Evolutionary conservation across 64 coral and sea anemone genomes (phyloP).

Genomic region (Stylophora pistillata): DNA sequence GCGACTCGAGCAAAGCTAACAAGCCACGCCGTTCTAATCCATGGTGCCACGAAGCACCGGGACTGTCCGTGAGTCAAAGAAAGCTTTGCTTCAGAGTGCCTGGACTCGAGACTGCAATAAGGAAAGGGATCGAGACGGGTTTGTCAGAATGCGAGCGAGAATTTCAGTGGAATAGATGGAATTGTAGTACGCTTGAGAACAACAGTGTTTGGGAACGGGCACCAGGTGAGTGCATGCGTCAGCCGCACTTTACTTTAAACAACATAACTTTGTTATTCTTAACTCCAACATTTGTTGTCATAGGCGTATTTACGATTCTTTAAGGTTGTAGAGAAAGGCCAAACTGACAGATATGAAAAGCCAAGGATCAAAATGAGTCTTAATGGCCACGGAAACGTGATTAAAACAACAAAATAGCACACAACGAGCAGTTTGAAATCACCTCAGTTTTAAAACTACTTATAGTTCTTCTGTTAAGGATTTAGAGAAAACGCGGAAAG

Average conservation of each 20-base stretch:
- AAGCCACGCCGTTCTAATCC: not conserved
- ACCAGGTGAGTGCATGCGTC: not conserved
- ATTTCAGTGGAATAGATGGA: conserved; percentile 28
- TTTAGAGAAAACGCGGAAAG: too few relatives aligned
- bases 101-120: conserved; percentile 37
- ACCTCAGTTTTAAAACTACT: not conserved
- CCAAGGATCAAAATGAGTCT: not conserved
- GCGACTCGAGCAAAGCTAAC: not conserved
- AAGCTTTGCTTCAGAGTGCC: conserved; percentile 19
- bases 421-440: not conserved
- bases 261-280: not conserved
- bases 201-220: conserved; percentile 16
- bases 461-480: not conserved
- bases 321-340: not conserved
- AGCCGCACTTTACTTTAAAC: not conserved
- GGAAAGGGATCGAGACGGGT: conserved; percentile 23
- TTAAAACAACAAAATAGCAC: not conserved
- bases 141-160: conserved; percentile 26
- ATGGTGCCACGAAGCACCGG: conserved; percentile 18
- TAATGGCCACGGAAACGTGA: not conserved
- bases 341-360: not conserved
- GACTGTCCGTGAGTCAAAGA: conserved; percentile 18
- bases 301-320: not conserved
- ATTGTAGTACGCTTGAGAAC: conserved; percentile 9
- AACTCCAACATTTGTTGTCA: conserved; percentile 14